phyloP scores from a whole-genome alignment of 2,113 vertebrate species.

The Bos javanicus region DNA sequence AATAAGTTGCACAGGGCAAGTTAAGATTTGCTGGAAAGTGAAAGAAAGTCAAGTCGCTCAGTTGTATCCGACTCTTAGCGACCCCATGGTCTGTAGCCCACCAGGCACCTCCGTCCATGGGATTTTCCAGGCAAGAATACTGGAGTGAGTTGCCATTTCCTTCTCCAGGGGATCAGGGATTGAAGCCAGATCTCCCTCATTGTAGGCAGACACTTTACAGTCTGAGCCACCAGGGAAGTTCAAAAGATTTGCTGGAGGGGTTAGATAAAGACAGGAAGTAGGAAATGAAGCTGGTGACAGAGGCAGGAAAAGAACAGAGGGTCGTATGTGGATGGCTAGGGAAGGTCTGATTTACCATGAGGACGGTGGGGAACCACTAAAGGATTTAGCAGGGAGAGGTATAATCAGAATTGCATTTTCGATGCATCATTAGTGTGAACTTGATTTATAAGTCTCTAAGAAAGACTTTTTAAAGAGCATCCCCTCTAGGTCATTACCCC shows the following conservation, averaged over 20 bases:
- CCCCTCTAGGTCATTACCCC: not conserved
- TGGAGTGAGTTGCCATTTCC: not conserved
- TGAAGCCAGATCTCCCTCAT: not conserved
- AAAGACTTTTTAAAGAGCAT: not conserved
- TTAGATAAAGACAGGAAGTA: not conserved
- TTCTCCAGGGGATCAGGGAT: not conserved
- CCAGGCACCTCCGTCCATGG: not conserved
- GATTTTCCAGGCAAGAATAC: not conserved
- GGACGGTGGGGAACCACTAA: not conserved
- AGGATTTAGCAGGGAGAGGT: not conserved
- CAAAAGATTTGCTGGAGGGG: not conserved
- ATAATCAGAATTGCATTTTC: not conserved
- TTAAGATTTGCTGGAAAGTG: not conserved
- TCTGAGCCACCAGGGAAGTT: not conserved
- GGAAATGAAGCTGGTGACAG: not conserved
- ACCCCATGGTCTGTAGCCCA: not conserved
- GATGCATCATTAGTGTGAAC: not conserved
- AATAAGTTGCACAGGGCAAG: not conserved
- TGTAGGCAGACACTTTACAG: not conserved
- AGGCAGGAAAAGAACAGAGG: not conserved
- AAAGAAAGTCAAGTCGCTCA: not conserved
- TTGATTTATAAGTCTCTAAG: not conserved
- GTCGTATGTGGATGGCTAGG: not conserved
- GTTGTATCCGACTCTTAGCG: not conserved
- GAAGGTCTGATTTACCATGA: not conserved